Evolutionary conservation across 2,797 vertebrate genomes (phyloP), one percentile per base, ranked within the genome.

Genomic region (Paguma larvata): DNA sequence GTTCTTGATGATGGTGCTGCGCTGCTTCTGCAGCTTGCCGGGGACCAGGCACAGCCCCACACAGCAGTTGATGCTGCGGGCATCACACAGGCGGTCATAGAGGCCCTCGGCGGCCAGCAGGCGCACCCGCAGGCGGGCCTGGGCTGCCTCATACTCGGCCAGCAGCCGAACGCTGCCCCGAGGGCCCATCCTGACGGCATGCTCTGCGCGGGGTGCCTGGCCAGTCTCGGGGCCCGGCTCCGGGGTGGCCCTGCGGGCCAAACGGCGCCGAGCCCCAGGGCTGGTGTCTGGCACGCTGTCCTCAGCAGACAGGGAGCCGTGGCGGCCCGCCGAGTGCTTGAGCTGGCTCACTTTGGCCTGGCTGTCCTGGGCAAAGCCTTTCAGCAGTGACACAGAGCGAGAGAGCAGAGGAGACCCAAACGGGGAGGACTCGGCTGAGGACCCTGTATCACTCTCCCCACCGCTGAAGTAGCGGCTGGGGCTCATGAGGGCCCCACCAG

Each of bases 1-100:
- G 98, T 99, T 99, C 98, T 99, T 99, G 98, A 99, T 99, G n/a
- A 99, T 99, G 98, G 99, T 99, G 99, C 99, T 99, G 87, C 99
- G 98, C 91, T 99, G 99, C 97, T 99, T 99, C 99, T 99, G 99
- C 97, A 99, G 98, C 99, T 99, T 99, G 5, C 99, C 99, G 0
- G 99, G 99, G 97, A 99, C 99, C 97, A 99, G 99, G 98, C 99
- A 99, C 56, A 99, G 98, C 0, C 99, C 99, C 92, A 99, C 99
- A 32, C 99, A 99, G 99, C 99, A 99, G 98, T 99, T 99, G 99
- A 99, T 99, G 98, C 99, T 99, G 96, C 99, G 99, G 48, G 99
- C 98, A 11, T 99, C 99, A 3, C 98, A 98, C 5, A 99, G 98
- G 86, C 99, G 98, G 67, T 99, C 99, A 14, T 99, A 99, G 2